phyloP scores from a whole-genome alignment of 2,797 vertebrate species.

The Betta splendens region DNA sequence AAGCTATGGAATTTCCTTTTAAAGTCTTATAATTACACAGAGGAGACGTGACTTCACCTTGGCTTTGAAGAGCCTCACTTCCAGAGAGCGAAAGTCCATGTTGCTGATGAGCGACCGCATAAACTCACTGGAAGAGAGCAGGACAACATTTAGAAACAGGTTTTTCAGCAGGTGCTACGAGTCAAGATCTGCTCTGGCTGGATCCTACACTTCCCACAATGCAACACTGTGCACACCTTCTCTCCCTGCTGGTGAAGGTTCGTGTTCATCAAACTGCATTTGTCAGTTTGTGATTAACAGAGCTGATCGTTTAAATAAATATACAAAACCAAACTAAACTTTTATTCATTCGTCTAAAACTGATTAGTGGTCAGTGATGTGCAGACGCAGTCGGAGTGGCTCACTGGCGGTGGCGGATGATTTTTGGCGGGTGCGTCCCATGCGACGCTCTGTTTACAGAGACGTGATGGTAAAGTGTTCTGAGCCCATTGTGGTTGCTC shows the following conservation, averaged over 20 bases:
- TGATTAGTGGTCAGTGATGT: no score
- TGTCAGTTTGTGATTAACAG: no score
- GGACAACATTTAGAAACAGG: neutral
- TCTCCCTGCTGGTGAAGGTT: no score
- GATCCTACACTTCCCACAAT: conserved; percentile 3
- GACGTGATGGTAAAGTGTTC: conserved; percentile 95
- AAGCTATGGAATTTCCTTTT: conserved; percentile 70
- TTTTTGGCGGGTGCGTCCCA: conserved; percentile 81
- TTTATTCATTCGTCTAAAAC: no score
- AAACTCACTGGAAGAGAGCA: conserved; percentile 68
- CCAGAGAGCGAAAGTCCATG: conserved; percentile 76
- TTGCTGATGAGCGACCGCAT: conserved; percentile 76
- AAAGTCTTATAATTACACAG: no score
- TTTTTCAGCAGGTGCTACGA: neutral
- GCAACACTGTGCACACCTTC: no score
- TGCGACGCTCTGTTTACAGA: conserved; percentile 67
- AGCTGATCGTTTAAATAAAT: no score
- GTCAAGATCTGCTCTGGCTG: neutral
- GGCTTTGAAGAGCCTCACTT: conserved; percentile 78
- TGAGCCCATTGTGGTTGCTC: conserved; percentile 99
- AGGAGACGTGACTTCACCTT: conserved; percentile 67
- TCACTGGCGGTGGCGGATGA: conserved; percentile 28
- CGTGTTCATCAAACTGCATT: no score
- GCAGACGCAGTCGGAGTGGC: no score
- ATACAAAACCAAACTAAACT: no score